These are phyloP conservation scores for Aradophagus sp. DNA, from an alignment of 1,140 invertebrate species.

Conservation along the genomic window DNA sequence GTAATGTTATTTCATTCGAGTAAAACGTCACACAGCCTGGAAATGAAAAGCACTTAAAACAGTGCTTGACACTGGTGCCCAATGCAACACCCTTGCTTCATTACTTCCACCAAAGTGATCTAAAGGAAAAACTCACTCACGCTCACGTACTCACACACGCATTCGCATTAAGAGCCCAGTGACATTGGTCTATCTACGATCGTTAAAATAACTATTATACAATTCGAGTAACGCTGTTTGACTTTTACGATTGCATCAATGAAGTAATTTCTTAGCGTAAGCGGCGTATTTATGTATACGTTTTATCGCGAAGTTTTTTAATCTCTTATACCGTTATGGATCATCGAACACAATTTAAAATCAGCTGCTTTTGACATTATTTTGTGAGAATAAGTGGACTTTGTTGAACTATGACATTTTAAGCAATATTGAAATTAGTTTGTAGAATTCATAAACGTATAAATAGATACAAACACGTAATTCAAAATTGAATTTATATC, in stretches of 20 bases:
- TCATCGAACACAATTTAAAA: slow-evolving; percentile 18
- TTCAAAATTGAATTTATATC: slow-evolving; percentile 12
- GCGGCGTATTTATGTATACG: slow-evolving; percentile 59
- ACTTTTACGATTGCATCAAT: slow-evolving; percentile 49
- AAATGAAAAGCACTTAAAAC: slow-evolving; percentile 74
- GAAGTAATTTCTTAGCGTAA: slow-evolving; percentile 57
- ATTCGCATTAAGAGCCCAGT: slow-evolving; percentile 28
- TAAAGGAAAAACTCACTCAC: slow-evolving; percentile 43
- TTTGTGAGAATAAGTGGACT: no score
- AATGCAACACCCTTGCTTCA: slow-evolving; percentile 52
- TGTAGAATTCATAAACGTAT: slow-evolving; percentile 54
- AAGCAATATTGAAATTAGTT: no score
- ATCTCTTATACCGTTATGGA: slow-evolving; percentile 6
- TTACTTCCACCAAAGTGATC: slow-evolving; percentile 59
- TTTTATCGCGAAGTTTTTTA: slow-evolving; percentile 29
- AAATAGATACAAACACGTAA: slow-evolving; percentile 54
- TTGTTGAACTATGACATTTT: no score
- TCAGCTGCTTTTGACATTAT: no score
- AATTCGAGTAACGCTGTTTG: slow-evolving; percentile 53
- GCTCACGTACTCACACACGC: no score
- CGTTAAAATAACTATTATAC: slow-evolving; percentile 48
- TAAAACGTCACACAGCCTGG: slow-evolving; percentile 71
- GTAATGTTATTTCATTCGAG: slow-evolving; percentile 56
- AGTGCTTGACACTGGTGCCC: slow-evolving; percentile 67
- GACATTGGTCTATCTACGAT: slow-evolving; percentile 34